phyloP scores from a whole-genome alignment of 92 coral and sea anemone species.

The Palythoa grandiflora region DNA sequence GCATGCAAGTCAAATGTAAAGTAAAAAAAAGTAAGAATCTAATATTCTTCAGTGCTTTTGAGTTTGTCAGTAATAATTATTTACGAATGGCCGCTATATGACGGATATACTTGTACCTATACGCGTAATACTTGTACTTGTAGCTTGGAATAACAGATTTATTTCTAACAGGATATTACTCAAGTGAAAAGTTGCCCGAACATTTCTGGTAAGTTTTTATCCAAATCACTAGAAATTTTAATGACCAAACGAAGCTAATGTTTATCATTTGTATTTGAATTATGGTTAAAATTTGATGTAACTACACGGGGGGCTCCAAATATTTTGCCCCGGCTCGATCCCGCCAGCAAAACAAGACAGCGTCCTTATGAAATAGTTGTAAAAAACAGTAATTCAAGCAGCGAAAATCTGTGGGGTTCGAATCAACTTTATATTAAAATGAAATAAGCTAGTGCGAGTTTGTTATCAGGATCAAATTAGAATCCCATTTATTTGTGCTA shows the following conservation, averaged over 20 bases:
- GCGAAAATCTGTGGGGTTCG: constrained; percentile 11
- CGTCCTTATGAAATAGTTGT: neutral
- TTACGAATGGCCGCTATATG: neutral
- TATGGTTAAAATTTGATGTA: neutral
- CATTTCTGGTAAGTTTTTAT: neutral
- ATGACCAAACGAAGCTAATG: neutral
- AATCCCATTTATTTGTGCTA: neutral
- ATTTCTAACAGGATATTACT: neutral
- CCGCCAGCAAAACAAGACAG: neutral
- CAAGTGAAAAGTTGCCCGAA: neutral
- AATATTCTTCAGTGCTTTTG: neutral
- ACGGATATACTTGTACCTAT: too few species aligned
- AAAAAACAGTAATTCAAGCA: neutral
- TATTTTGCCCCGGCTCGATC: neutral
- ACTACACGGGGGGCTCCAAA: constrained; percentile 12
- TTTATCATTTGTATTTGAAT: neutral
- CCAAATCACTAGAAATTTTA: neutral
- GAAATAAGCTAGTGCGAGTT: constrained; percentile 10
- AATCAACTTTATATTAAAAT: constrained; percentile 11
- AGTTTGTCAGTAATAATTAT: constrained; percentile 1
- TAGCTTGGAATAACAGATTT: neutral
- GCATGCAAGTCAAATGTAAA: neutral
- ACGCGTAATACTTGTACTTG: neutral
- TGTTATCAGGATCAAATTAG: neutral
- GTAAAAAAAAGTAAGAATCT: neutral